Conservation (phyloP, 2,888 invertebrate genomes). For the Microctonus aethiopoides region DNA sequence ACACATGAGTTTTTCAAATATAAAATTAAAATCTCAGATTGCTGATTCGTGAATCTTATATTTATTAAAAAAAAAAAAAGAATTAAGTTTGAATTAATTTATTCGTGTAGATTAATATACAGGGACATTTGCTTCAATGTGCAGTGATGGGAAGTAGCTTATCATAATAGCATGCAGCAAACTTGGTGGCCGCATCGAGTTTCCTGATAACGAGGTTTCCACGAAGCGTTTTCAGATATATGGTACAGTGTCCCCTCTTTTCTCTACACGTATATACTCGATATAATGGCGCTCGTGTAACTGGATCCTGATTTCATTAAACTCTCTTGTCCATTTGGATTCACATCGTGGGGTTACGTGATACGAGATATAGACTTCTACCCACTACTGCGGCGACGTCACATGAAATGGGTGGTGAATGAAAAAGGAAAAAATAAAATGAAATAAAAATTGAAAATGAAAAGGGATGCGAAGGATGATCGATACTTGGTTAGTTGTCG, state of each 20-base stretch:
- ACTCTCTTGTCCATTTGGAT: conserved; percentile 41
- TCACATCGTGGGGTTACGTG: conserved; percentile 31
- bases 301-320: conserved; percentile 43
- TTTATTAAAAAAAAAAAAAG: too few species aligned
- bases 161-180: conserved; percentile 12
- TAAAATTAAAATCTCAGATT: not conserved
- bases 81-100: too few species aligned
- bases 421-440: not conserved
- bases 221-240: conserved; percentile 25
- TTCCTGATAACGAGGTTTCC: conserved; percentile 24
- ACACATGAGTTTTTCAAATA: not conserved
- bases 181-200: conserved; percentile 20
- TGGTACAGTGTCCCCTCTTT: conserved; percentile 7
- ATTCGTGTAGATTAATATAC: not conserved
- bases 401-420: not conserved
- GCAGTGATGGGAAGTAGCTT: not conserved
- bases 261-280: not conserved
- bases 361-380: conserved; percentile 24
- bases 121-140: not conserved
- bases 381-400: not conserved
- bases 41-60: not conserved
- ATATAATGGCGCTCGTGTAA: conserved; percentile 29
- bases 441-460: conserved; percentile 1
- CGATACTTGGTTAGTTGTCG: conserved; percentile 8
- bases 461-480: conserved; percentile 11